Percentiles rank a stretch among this genome's conserved stretches.
phyloP scores from a whole-genome alignment of 2,888 invertebrate species.

The Listrodromus nycthemerus region DNA sequence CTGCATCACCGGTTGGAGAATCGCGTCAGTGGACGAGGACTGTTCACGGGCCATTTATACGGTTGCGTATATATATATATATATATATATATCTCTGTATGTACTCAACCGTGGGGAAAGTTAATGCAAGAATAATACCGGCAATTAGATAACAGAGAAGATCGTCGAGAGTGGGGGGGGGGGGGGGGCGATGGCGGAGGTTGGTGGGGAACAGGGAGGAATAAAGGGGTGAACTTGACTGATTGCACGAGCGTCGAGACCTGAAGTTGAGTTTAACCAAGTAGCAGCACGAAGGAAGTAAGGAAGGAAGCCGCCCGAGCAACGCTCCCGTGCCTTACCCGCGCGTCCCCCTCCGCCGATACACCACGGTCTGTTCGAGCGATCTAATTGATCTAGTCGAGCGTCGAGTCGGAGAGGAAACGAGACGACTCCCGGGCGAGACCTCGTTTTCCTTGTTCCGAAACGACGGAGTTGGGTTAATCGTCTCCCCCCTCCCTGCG shows the following conservation, averaged over 20 bases:
- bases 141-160: slow-evolving; percentile 62
- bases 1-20: slow-evolving; percentile 16
- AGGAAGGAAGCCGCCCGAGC: slow-evolving; percentile 8
- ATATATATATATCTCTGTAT: slow-evolving; percentile 23
- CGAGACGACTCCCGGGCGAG: slow-evolving; percentile 35
- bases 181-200: not conserved
- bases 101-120: slow-evolving; percentile 37
- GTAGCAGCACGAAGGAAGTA: slow-evolving; percentile 44
- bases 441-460: slow-evolving; percentile 41
- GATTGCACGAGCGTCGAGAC: slow-evolving; percentile 60
- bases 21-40: not conserved
- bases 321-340: not conserved
- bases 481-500: slow-evolving; percentile 42
- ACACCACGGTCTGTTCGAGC: slow-evolving; percentile 32
- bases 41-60: slow-evolving; percentile 28
- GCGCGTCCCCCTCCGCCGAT: slow-evolving; percentile 17
- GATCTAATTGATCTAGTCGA: slow-evolving; percentile 66
- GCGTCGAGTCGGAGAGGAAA: slow-evolving; percentile 55
- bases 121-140: slow-evolving; percentile 65
- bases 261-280: slow-evolving; percentile 62
- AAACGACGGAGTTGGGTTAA: slow-evolving; percentile 61
- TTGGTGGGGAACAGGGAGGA: not conserved
- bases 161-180: not conserved
- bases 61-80: too few species aligned
- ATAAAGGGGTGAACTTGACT: slow-evolving; percentile 53